Evolutionary conservation across 1,140 invertebrate species (phyloP).

Genomic region (Leptinotarsa undecemlineata): DNA sequence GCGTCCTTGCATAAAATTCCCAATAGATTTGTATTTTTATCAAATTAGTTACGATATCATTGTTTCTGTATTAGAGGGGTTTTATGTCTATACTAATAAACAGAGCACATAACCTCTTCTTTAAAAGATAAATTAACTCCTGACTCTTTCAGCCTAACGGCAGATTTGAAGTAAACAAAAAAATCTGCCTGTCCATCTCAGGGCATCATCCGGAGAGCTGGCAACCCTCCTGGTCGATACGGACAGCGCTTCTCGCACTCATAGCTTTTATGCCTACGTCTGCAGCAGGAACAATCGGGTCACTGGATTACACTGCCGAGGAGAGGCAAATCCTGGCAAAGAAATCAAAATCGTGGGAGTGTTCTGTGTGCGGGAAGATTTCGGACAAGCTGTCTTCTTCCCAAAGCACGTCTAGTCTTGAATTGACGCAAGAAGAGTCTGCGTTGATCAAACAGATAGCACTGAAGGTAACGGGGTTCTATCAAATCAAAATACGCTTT

Average conservation of each 20-base stretch:
- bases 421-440: conserved; percentile 58
- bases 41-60: no score
- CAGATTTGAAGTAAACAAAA: conserved; percentile 91
- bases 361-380: conserved; percentile 64
- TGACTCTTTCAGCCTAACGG: conserved; percentile 79
- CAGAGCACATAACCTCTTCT: no score
- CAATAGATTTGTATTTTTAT: no score
- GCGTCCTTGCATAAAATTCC: no score
- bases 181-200: conserved; percentile 95
- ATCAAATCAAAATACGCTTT: neutral
- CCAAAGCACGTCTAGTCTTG: conserved; percentile 45
- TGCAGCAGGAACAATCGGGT: conserved; percentile 86
- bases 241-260: conserved; percentile 89
- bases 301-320: conserved; percentile 82
- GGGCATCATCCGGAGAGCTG: conserved; percentile 97
- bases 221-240: conserved; percentile 95
- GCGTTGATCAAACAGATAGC: conserved; percentile 50
- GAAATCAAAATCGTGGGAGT: conserved; percentile 67
- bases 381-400: conserved; percentile 55
- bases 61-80: no score
- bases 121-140: no score
- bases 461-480: conserved; percentile 43
- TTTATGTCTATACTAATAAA: no score
- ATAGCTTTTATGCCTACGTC: conserved; percentile 94
- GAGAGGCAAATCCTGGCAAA: conserved; percentile 82